A percentile compares a stretch with the other conserved stretches of the same genome.
These are phyloP conservation scores for Ommatoiulus sabulosus DNA, from an alignment of 2,888 invertebrate species.

Conservation along the genomic window DNA sequence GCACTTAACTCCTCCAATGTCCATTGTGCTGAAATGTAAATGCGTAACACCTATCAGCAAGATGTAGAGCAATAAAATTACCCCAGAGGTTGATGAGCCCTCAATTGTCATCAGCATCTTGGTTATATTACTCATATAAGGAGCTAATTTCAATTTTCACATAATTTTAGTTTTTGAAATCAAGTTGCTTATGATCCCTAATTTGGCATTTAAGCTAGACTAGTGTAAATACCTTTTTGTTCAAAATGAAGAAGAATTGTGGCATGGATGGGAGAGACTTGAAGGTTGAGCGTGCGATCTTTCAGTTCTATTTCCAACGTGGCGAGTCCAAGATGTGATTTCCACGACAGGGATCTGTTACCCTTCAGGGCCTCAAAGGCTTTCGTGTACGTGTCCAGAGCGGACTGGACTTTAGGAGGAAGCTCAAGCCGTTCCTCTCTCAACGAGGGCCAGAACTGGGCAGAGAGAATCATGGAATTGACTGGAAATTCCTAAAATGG, in stretches of 20 bases:
- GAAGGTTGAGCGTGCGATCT: constrained; percentile 81
- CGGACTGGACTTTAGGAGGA: constrained; percentile 81
- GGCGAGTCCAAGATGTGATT: constrained; percentile 91
- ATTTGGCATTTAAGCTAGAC: background rate
- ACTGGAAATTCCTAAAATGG: constrained; percentile 74
- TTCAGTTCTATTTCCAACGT: constrained; percentile 90
- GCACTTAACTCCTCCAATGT: constrained; percentile 86
- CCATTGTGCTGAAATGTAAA: constrained; percentile 77
- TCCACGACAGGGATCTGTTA: constrained; percentile 93
- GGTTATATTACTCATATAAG: no score
- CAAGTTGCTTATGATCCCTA: no score
- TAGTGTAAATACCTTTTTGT: constrained; percentile 74
- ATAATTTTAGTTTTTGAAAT: no score
- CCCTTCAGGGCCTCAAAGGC: constrained; percentile 88
- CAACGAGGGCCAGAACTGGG: constrained; percentile 98
- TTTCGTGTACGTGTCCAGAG: constrained; percentile 87
- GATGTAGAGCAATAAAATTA: no score
- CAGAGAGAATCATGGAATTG: constrained; percentile 92
- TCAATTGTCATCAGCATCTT: no score
- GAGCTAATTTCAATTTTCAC: no score
- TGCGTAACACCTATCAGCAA: no score
- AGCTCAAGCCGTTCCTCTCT: constrained; percentile 93
- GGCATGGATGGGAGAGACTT: constrained; percentile 92
- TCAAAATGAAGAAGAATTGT: constrained; percentile 95
- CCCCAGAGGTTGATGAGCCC: no score